Base-by-base conservation (phyloP, 2,113 vertebrate genomes). In the Thryonomys swinderianus region DNA sequence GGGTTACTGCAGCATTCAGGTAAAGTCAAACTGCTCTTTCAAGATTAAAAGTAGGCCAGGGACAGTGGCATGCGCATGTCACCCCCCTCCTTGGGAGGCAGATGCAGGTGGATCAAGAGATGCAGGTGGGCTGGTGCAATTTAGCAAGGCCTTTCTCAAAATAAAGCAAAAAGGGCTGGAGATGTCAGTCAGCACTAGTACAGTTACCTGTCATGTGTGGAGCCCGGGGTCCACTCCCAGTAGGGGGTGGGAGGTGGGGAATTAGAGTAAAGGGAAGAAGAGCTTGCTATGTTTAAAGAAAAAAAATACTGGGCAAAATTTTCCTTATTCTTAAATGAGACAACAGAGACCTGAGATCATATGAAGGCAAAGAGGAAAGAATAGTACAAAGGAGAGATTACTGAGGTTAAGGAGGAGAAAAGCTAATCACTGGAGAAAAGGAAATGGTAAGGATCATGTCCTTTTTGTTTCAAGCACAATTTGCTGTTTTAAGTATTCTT, bases 221-320 rank as follows among this genome's bases (percentile, higher is more conserved):
- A 48, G 73, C 45, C 27, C 73, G 7, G 42, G 40, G 42, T n/a
- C 42, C 42, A 76, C n/a, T 73, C 5, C 37, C 40, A 25, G 40
- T 40, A 37, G 7, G 71, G 42, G 11, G 20, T 18, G 16, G 71
- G 40, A 73, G 27, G 13, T 10, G 27, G 42, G 14, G 74, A 32
- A 27, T 76, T 76, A 89, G 67, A 88, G 45, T 74, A 94, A 95
- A 82, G 80, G 30, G 69, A 21, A 82, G n/a, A 88, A 90, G 55
- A 93, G 40, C 27, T 42, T 94, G n/a, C 25, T 23, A 93, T 64
- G 14, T 61, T 85, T 81, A 86, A 91, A 61, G 66, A 74, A 80
- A 85, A 95, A 83, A 27, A 92, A 80, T 87, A 66, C 12, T 93
- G 59, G n/a, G 8, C 11, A 62, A 90, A 45, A 27, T 7, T 17